A percentile compares a stretch with the other conserved stretches of the same genome.
These are phyloP conservation scores for Crypturellus undulatus DNA, from an alignment of 2,113 vertebrate species.

Conservation along the genomic window DNA sequence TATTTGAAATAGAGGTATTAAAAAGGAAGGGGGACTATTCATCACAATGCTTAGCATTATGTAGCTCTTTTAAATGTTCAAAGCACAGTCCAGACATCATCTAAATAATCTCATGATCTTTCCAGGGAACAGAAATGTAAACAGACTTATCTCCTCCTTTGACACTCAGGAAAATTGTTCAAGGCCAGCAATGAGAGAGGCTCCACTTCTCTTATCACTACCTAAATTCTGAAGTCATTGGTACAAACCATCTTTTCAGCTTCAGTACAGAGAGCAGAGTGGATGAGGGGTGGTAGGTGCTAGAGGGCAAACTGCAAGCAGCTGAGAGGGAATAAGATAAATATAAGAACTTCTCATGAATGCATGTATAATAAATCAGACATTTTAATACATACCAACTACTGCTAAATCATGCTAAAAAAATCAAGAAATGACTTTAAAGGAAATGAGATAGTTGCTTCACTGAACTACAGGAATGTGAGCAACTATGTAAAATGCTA, in stretches of 20 bases:
- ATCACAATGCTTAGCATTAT: background rate
- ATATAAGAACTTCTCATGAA: background rate
- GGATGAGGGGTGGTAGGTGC: background rate
- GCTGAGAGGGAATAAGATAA: background rate
- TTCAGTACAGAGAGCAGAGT: background rate
- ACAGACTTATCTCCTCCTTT: background rate
- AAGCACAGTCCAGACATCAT: background rate
- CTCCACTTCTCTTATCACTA: background rate
- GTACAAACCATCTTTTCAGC: background rate
- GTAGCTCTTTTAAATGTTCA: background rate
- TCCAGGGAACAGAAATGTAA: background rate
- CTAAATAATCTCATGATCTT: background rate
- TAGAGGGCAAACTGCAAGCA: background rate
- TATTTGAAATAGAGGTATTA: conserved; percentile 6
- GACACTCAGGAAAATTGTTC: background rate
- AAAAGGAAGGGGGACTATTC: background rate
- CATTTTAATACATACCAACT: background rate
- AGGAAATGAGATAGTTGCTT: background rate
- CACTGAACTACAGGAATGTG: background rate
- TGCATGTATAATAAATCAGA: background rate
- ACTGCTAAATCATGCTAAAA: background rate
- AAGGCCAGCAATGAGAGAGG: background rate
- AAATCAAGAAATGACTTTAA: background rate
- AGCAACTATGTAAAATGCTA: background rate
- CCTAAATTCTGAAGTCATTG: background rate